phyloP scores from a whole-genome alignment of 2,888 invertebrate genomes.

The Corbicula japonica region DNA sequence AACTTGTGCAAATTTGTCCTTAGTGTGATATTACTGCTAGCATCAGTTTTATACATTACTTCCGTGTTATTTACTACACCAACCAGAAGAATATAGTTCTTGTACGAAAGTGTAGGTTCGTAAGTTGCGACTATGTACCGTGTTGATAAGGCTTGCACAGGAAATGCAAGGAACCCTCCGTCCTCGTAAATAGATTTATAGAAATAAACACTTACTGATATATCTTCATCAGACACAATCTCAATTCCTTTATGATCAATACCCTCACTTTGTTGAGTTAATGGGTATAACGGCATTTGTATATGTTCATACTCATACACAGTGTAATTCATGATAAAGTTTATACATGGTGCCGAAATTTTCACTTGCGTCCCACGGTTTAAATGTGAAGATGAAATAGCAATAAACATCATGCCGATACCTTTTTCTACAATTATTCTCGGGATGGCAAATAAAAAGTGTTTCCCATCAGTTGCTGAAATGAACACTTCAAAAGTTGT shows the following conservation, averaged over 20 bases:
- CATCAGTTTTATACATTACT: neutral
- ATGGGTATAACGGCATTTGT: neutral
- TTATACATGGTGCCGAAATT: conserved; percentile 7
- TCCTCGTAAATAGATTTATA: neutral
- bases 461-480: no score
- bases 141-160: neutral
- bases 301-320: neutral
- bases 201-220: conserved; percentile 1
- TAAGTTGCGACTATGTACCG: conserved; percentile 15
- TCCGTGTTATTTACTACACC: conserved; percentile 9
- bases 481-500: no score
- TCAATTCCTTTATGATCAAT: conserved; percentile 8
- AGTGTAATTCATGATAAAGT: neutral
- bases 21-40: neutral
- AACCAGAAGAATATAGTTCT: conserved; percentile 12
- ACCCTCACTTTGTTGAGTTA: neutral
- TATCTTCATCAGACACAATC: neutral
- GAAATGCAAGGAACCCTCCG: conserved; percentile 15
- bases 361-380: no score
- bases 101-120: neutral
- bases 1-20: neutral
- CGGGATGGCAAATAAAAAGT: no score
- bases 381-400: no score
- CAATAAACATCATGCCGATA: no score
- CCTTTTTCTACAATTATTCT: no score